Evolutionary conservation across 2,888 invertebrate genomes (phyloP), one percentile per base, ranked within the genome.

Genomic region (Sinohyriopsis cumingii): DNA sequence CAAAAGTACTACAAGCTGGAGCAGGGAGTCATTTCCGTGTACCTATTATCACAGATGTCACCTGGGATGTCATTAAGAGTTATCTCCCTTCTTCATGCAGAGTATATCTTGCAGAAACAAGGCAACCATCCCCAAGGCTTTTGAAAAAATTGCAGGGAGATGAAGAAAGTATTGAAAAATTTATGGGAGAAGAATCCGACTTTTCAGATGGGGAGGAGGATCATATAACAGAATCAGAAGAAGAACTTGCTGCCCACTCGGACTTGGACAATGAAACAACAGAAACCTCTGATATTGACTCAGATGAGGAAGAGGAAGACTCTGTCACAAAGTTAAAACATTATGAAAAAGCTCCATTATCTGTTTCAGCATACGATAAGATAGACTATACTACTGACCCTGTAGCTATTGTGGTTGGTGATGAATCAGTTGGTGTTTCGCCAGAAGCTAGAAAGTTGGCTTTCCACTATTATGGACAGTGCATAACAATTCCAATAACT

Each of bases 401-500:
- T 85, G 88, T 93, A 53, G 92, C 94, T 54, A 88, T 98, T 6
- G 92, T 97, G 55, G 91, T 97, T 79, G 96, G 97, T 20, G 97
- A 97, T 15, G 98, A 98, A 91, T 96, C 96, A 12, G 93, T 94
- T 88, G 96, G 97, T 0, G 91, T 97, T n/a, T 95, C 95, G 91
- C 88, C 91, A 25, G 92, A 94, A 45, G 94, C 95, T 7, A 94
- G 86, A 24, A 85, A 93, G 78, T 91, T 95, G 73, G 93, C 93
- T n/a, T 87, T 90, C 54, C 87, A 90, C 55, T 91, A 89, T 72
- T 91, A 92, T 68, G 94, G 94, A 18, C 88, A 92, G 53, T 92
- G 94, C 78, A 87, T 97, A 54, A 93, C 95, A 88, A 94, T 98
- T 78, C 97, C 97, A 0, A 90, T 97, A 82, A 92, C 92, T 71